Evolutionary conservation across 1,140 invertebrate species (phyloP).

Genomic region (Cataglyphis hispanica): DNA sequence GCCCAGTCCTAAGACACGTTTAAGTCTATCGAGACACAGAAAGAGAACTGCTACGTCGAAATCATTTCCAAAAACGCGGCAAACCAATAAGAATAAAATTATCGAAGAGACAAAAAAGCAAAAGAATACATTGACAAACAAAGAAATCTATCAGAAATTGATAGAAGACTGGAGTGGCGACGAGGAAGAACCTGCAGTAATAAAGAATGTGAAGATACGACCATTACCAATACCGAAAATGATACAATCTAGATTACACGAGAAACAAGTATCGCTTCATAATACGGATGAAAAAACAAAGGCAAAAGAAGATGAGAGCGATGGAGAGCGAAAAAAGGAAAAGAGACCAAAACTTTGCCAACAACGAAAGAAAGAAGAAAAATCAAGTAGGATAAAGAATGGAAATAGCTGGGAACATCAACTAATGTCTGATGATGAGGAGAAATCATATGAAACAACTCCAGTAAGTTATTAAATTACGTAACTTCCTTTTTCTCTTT

Average conservation of each 20-base stretch:
- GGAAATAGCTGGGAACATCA: constrained; percentile 35
- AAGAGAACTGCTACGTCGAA: neutral
- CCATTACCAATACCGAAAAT: constrained; percentile 27
- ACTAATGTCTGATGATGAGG: constrained; percentile 34
- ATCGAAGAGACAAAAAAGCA: neutral
- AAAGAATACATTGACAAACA: constrained; percentile 47
- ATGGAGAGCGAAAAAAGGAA: constrained; percentile 27
- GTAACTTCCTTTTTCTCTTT: neutral
- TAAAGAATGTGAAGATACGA: constrained; percentile 41
- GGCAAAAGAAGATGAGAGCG: constrained; percentile 39
- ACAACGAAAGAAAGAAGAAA: constrained; percentile 4
- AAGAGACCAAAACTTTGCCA: constrained; percentile 34
- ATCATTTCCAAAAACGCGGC: constrained; percentile 1
- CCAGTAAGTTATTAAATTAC: constrained; percentile 29
- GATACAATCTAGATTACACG: constrained; percentile 31
- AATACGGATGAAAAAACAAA: constrained; percentile 17
- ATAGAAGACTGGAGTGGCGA: constrained; percentile 24
- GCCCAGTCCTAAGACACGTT: constrained; percentile 52
- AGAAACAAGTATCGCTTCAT: constrained; percentile 44
- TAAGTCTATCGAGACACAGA: neutral
- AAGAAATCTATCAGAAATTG: constrained; percentile 57
- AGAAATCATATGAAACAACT: neutral
- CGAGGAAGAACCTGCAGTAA: neutral
- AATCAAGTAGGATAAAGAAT: constrained; percentile 1
- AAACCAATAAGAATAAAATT: neutral